Base-by-base conservation (phyloP, 2,888 invertebrate species). In the Himalopsyche kuldschensis region DNA sequence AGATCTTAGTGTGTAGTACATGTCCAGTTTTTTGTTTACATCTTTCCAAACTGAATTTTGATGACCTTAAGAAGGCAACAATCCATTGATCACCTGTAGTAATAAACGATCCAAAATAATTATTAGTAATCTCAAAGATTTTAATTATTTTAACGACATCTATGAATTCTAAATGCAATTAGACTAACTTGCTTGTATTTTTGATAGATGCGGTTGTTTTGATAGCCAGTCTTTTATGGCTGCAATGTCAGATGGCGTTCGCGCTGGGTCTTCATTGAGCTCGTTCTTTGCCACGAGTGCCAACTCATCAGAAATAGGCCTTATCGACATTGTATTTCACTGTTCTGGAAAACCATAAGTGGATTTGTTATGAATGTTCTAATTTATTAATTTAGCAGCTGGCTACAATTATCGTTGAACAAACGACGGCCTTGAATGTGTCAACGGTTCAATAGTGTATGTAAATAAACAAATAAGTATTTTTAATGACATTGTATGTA, bases 41-140 rank as follows among this genome's bases (percentile, higher is more conserved):
- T 76, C 92, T 90, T 87, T 94, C 94, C 87, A 94, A 88, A 86
- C 94, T 94, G 88, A 91, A 94, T 88, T 94, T 94, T 87, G 93
- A 93, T 46, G 94, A 94, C 8, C 95, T 91, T 24, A 95, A 89
- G 88, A 94, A 95, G 1, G 92, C 89, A 4, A 93, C 87, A 76
- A 95, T 87, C 90, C 93, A 94, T 88, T 94, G 94, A 87, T 94
- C 94, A 88, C 94, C 94, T 92, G 87, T 5, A 3, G 6, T 11
- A 41, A 41, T 15, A 41, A 10, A 10, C 10, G 3, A n/a, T n/a
- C 2, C 2, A 24, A 63, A 20, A 63, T n/a, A 63, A 75, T 75
- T 3, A 75, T 75, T 8, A 20, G 20, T 75, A 78, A 20, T 78
- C 4, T 41, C n/a, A 76, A 6, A 35, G 3, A 41, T 41, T n/a